Evolutionary conservation across 2,113 vertebrate species (phyloP).

Genomic region (Coregonus clupeaformis): DNA sequence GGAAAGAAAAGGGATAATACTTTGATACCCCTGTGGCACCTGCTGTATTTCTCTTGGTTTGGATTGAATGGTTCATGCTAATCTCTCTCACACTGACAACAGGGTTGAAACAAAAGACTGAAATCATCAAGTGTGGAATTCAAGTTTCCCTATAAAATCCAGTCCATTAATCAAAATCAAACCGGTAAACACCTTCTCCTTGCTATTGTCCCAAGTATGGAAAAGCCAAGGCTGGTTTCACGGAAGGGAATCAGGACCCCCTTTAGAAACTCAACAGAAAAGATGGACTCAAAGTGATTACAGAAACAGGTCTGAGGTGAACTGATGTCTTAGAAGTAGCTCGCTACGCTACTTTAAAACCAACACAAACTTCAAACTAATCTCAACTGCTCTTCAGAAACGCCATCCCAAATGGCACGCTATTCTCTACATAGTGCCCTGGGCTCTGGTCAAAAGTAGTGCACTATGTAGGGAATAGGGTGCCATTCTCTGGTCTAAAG

Average conservation of each 20-base stretch:
- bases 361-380: neutral
- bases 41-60: neutral
- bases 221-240: neutral
- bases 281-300: neutral
- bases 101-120: neutral
- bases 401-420: neutral
- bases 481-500: too few relatives aligned
- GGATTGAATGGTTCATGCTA: neutral
- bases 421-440: too few relatives aligned
- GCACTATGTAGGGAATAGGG: too few relatives aligned
- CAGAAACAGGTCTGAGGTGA: neutral
- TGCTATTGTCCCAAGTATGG: neutral
- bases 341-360: neutral
- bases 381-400: too few relatives aligned
- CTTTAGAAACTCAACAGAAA: neutral
- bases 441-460: too few relatives aligned
- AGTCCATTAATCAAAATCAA: neutral
- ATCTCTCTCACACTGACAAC: neutral
- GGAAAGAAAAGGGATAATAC: neutral
- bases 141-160: neutral
- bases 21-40: slow-evolving; percentile 7
- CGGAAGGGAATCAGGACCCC: neutral
- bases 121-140: neutral
- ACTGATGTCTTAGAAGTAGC: neutral
- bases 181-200: neutral